Conservation (phyloP, 2,113 vertebrate genomes). For the Mellivora capensis region DNA sequence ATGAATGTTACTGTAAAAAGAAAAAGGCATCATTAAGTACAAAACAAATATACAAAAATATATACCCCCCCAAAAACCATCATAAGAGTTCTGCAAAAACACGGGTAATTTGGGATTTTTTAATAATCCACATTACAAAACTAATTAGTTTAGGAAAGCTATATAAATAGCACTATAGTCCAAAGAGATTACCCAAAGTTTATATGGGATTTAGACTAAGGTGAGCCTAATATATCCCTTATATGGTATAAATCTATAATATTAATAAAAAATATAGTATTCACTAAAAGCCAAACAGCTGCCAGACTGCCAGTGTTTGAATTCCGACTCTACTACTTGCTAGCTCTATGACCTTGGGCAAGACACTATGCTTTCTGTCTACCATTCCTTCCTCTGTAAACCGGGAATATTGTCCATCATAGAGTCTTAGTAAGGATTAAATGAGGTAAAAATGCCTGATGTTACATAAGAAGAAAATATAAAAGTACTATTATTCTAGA, state of each 20-base stretch:
- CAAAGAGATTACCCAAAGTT: slow-evolving; percentile 1
- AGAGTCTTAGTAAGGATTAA: neutral
- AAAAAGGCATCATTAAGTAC: neutral
- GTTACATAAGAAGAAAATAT: neutral
- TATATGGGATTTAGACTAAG: neutral
- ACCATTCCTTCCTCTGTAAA: neutral
- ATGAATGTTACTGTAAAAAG: neutral
- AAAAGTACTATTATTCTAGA: neutral
- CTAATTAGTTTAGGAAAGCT: neutral
- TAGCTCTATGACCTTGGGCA: neutral
- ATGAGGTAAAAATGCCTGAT: neutral
- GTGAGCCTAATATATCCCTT: neutral
- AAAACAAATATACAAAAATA: slow-evolving; percentile 11
- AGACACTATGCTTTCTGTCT: neutral
- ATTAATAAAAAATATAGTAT: neutral
- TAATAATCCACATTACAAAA: neutral
- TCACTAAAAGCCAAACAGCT: neutral
- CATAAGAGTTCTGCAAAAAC: neutral
- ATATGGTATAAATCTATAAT: neutral
- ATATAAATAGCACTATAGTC: neutral
- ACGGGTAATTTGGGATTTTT: neutral
- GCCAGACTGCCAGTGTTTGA: neutral
- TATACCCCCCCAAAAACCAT: neutral
- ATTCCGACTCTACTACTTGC: neutral
- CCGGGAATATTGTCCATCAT: neutral